A percentile compares a stretch with the other conserved stretches of the same genome.
phyloP scores from a whole-genome alignment of 2,113 vertebrate genomes.

The Balaenoptera acutorostrata region DNA sequence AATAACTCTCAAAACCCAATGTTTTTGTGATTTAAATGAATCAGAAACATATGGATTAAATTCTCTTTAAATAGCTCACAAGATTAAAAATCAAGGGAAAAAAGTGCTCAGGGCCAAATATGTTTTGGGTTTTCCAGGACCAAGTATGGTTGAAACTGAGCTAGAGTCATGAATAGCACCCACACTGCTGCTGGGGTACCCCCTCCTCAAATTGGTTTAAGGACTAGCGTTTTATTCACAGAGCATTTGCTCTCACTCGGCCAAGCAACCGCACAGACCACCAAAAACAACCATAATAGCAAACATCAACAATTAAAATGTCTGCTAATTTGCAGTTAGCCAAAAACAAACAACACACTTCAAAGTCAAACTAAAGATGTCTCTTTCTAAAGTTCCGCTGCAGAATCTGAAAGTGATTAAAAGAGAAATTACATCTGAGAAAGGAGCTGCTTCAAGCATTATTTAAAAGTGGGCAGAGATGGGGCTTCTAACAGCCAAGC shows the following conservation, averaged over 20 bases:
- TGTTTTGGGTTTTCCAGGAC: conserved; percentile 64
- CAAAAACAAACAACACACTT: conserved; percentile 63
- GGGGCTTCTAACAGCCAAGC: conserved; percentile 53
- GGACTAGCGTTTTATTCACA: background rate
- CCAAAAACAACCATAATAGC: conserved; percentile 30
- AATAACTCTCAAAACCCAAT: conserved; percentile 72
- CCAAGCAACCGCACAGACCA: conserved; percentile 42
- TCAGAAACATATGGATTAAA: conserved; percentile 77
- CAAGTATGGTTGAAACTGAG: conserved; percentile 32
- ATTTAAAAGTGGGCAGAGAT: conserved; percentile 64
- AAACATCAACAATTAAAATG: conserved; percentile 58
- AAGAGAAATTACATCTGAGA: conserved; percentile 52
- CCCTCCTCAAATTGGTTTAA: background rate
- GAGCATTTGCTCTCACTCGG: conserved; percentile 29
- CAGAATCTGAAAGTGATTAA: conserved; percentile 70
- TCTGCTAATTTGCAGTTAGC: conserved; percentile 60
- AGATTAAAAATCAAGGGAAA: conserved; percentile 75
- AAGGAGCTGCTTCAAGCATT: conserved; percentile 54
- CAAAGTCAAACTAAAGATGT: conserved; percentile 68
- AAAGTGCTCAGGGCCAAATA: conserved; percentile 66
- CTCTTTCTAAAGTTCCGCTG: conserved; percentile 45
- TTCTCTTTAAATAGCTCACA: conserved; percentile 75
- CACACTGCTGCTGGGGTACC: background rate
- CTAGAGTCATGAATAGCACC: background rate
- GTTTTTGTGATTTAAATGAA: conserved; percentile 78